Evolutionary conservation across 2,797 vertebrate genomes (phyloP).

Genomic region (Emys orbicularis): DNA sequence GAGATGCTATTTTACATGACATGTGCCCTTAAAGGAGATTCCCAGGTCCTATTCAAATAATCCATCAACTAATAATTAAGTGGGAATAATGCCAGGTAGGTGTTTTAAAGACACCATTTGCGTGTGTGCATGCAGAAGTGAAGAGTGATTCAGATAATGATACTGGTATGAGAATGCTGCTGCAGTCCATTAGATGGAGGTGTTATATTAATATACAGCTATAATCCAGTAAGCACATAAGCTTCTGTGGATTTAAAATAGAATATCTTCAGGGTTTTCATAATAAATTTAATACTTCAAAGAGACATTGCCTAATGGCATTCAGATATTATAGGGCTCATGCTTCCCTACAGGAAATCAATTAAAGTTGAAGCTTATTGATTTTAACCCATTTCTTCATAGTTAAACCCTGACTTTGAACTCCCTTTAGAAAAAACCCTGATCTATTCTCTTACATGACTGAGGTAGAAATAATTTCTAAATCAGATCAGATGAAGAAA

Average conservation of each 20-base stretch:
- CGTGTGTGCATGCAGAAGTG: conserved; percentile 14
- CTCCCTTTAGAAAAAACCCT: neutral
- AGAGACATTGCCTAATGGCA: conserved; percentile 71
- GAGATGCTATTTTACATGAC: neutral
- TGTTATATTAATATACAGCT: conserved; percentile 35
- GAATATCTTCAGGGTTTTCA: conserved; percentile 63
- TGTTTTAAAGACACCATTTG: conserved; percentile 22
- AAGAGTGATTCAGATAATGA: conserved; percentile 55
- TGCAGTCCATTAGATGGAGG: conserved; percentile 42
- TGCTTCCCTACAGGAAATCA: conserved; percentile 71
- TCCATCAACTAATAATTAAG: conserved; percentile 50
- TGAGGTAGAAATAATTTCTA: conserved; percentile 39
- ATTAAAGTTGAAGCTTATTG: conserved; percentile 67
- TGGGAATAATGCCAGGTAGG: conserved; percentile 37
- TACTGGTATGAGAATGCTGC: conserved; percentile 45
- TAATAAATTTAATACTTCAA: conserved; percentile 71
- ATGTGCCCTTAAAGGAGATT: conserved; percentile 33
- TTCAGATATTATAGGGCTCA: conserved; percentile 48
- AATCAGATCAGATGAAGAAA: conserved; percentile 49
- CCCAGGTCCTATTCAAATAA: conserved; percentile 31
- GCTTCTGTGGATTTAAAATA: conserved; percentile 49
- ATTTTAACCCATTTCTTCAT: conserved; percentile 62
- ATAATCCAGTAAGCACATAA: conserved; percentile 64
- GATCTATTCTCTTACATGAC: neutral
- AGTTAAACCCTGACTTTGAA: conserved; percentile 44